Evolutionary conservation across 2,113 vertebrate genomes (phyloP), one percentile per base, ranked within the genome.

Genomic region (Oophaga pumilio): DNA sequence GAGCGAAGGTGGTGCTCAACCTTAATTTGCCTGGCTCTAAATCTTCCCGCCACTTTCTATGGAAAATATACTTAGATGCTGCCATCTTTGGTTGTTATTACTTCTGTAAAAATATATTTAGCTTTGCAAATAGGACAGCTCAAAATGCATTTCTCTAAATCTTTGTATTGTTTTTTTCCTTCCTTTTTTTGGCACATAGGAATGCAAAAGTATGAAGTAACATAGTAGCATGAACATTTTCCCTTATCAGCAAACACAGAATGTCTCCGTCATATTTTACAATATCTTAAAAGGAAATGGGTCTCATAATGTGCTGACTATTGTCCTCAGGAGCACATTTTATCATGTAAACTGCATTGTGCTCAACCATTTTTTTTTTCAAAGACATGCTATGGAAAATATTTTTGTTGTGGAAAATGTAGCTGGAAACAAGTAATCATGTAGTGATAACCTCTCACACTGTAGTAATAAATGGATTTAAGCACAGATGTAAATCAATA

Each of bases 321-420:
- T 85, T 50, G 50, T 74, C 28, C 53, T 66, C 26, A 28, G 15
- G 18, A 24, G 71, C 43, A 80, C n/a, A 66, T 78, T 78, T 86
- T 56, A 57, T 22, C 22, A 22, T 66, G 20, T 50, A 12, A 86
- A 64, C 62, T 53, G 33, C 8, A 64, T 68, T 26, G 76, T 80
- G 64, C 28, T 66, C n/a, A 66, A 81, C 18, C 50, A 68, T 80
- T 66, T 59, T 26, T 49, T 80, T 56, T 59, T 26, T 49, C 62
- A 59, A 43, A 24, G 15, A 69, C 85, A 49, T 87, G 62, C 64
- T 71, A 78, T 87, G 85, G 85, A 87, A 87, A 86, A 87, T 49
- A 20, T 52, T 76, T 53, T 71, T 71, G 26, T n/a, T 80, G 71
- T 80, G 18, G 50, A 53, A 71, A 87, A n/a, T 18, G 68, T 79